phyloP scores from a whole-genome alignment of 2,888 invertebrate species.

The Ferrisia virgata region DNA sequence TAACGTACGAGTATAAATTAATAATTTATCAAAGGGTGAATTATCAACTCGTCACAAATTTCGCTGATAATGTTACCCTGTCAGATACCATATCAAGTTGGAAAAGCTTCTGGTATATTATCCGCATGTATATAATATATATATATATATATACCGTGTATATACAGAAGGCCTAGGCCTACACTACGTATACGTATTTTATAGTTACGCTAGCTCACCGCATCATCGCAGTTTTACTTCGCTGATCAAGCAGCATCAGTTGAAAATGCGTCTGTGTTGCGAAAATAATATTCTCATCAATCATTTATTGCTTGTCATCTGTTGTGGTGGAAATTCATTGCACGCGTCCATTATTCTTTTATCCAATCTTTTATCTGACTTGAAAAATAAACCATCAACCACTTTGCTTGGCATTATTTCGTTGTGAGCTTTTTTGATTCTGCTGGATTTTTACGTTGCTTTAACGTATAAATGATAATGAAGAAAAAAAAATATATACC shows the following conservation, averaged over 20 bases:
- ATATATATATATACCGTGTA: too few relatives aligned
- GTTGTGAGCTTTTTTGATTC: background rate
- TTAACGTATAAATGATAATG: too few relatives aligned
- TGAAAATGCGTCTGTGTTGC: slow-evolving; percentile 1
- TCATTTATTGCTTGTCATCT: slow-evolving; percentile 37
- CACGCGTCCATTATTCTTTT: slow-evolving; percentile 31
- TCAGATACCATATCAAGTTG: slow-evolving; percentile 23
- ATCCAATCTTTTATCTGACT: slow-evolving; percentile 18
- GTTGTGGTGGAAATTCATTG: slow-evolving; percentile 14
- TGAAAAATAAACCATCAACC: slow-evolving; percentile 26
- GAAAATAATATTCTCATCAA: slow-evolving; percentile 33
- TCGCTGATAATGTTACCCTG: slow-evolving; percentile 23
- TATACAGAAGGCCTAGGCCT: too few relatives aligned
- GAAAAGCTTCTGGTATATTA: slow-evolving; percentile 1
- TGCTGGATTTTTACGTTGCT: background rate
- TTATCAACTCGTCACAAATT: slow-evolving; percentile 26
- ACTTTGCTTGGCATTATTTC: slow-evolving; percentile 4
- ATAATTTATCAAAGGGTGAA: slow-evolving; percentile 18
- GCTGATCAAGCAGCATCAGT: background rate
- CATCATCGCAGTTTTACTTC: background rate
- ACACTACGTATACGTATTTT: too few relatives aligned
- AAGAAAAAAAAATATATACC: background rate
- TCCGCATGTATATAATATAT: background rate
- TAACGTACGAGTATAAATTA: slow-evolving; percentile 8
- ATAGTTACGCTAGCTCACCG: background rate